phyloP scores from a whole-genome alignment of 1,140 invertebrate species.

The Apis mellifera region DNA sequence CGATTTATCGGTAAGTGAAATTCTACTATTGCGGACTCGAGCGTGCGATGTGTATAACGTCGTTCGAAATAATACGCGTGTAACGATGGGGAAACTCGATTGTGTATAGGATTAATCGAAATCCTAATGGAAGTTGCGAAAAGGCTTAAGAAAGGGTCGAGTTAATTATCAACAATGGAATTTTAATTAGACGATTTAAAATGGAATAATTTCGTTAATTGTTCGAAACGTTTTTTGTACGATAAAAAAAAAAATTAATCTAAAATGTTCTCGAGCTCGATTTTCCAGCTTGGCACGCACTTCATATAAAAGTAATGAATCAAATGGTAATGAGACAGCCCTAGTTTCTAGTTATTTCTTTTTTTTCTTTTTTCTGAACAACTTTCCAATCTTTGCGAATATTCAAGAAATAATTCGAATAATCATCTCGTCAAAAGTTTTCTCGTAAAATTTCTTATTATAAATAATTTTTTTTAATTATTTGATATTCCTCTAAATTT shows the following conservation, averaged over 20 bases:
- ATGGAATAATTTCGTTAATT: not conserved
- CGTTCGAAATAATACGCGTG: not conserved
- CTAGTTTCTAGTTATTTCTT: not conserved
- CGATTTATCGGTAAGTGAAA: not conserved
- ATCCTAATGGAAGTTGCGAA: not conserved
- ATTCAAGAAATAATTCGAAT: not conserved
- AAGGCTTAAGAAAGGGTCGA: not conserved
- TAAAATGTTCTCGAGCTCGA: not conserved
- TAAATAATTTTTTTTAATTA: too few relatives aligned
- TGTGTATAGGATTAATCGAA: not conserved
- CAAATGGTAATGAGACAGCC: not conserved
- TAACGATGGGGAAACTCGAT: not conserved
- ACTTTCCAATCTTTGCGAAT: not conserved
- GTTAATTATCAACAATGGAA: not conserved
- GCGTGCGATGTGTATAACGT: not conserved
- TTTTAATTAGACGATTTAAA: not conserved
- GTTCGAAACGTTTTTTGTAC: not conserved
- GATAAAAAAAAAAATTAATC: not conserved
- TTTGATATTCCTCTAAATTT: not conserved
- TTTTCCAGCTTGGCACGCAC: not conserved
- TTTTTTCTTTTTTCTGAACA: not conserved
- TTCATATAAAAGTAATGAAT: not conserved
- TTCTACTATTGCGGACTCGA: not conserved
- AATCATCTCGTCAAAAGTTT: not conserved
- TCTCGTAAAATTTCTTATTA: not conserved